Evolutionary conservation across 2,113 vertebrate genomes (phyloP), one percentile per base, ranked within the genome.

Genomic region (Probosciger aterrimus): DNA sequence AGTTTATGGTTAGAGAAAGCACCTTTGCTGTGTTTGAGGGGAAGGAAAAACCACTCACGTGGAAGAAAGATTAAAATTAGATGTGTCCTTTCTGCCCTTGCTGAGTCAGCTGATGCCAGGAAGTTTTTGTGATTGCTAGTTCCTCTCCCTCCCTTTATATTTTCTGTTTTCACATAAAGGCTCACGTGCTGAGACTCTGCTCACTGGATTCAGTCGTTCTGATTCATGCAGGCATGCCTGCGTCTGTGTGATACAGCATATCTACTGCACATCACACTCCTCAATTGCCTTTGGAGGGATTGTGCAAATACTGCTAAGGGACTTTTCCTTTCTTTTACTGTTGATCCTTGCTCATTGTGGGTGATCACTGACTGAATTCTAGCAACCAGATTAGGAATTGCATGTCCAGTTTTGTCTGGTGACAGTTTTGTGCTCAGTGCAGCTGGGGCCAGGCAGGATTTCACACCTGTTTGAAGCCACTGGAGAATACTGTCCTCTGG

Each of bases 91-190:
- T 87, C 75, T 85, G 65, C 73, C 64, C 31, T 79, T 75, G 52
- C 59, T 92, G 30, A 80, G 55, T 92, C 78, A 82, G 70, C 74
- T 92, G 77, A 52, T 82, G 84, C 81, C 37, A 63, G 83, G 65
- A 92, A 93, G 77, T 96, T 96, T 96, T 91, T 95, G 85, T 80
- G 81, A 74, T 80, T 77, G 14, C 59, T 79, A 74, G 65, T 23
- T 83, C 28, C 44, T 81, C 76, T 96, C 50, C n/a, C 59, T 90
- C 60, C 30, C 62, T 91, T 94, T 96, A 50, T 82, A 75, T 88
- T 92, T 95, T 92, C 60, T 71, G 62, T 59, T 95, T 23, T 85
- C 55, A 62, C 77, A 76, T 75, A 92, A 86, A 91, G 53, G 70
- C 86, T 95, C 46, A 92, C 1, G 4, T 93, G 70, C 69, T 85